Conservation (phyloP, 2,888 invertebrate species). For the Craniophora ligustri region DNA sequence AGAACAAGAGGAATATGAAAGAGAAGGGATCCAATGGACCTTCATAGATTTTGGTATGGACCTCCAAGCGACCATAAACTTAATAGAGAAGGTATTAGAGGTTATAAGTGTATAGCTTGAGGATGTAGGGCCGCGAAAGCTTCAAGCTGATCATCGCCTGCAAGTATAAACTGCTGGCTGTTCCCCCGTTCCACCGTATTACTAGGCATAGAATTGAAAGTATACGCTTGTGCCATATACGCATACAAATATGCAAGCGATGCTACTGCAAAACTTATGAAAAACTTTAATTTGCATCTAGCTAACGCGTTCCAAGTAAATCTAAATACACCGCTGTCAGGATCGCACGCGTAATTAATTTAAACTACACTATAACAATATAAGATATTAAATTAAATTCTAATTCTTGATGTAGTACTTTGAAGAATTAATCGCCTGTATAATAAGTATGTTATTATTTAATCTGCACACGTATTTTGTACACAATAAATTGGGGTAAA, state of each 20-base stretch:
- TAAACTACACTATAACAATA: constrained; percentile 2
- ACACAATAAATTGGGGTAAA: constrained; percentile 17
- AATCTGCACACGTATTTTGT: constrained; percentile 27
- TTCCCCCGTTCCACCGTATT: constrained; percentile 59
- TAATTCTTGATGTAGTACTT: constrained; percentile 9
- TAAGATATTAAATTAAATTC: constrained; percentile 1
- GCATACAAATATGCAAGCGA: constrained; percentile 58
- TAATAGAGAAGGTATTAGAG: constrained; percentile 95
- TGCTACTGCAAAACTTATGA: constrained; percentile 58
- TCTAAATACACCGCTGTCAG: constrained; percentile 51
- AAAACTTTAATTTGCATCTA: constrained; percentile 54
- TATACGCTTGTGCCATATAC: constrained; percentile 66
- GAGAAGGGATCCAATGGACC: constrained; percentile 96
- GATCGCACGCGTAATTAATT: constrained; percentile 49
- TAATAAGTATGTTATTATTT: constrained; percentile 4
- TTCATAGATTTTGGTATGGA: constrained; percentile 99
- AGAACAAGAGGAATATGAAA: constrained; percentile 98
- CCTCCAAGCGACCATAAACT: constrained; percentile 96
- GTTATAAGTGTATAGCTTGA: constrained; percentile 67
- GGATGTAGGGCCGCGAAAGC: constrained; percentile 73
- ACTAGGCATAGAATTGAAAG: constrained; percentile 55
- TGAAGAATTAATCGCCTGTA: constrained; percentile 23
- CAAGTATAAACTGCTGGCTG: constrained; percentile 72
- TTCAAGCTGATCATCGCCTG: constrained; percentile 76
- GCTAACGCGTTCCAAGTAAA: constrained; percentile 58